These are phyloP conservation scores for Hofmannophila pseudospretella DNA, from an alignment of 2,888 invertebrate species.

Conservation along the genomic window DNA sequence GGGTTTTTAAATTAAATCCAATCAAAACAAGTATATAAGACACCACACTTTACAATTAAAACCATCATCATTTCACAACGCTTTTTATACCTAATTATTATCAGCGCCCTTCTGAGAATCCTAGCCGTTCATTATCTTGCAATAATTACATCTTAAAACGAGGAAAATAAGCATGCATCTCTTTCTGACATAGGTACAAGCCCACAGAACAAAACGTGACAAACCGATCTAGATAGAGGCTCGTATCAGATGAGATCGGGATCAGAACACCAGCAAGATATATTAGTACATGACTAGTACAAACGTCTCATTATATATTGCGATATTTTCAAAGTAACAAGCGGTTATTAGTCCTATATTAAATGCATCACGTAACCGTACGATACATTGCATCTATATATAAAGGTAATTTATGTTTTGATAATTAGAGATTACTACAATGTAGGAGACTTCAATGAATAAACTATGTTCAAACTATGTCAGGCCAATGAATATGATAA, in stretches of 20 bases:
- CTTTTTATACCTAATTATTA: conserved; percentile 40
- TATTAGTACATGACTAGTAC: conserved; percentile 59
- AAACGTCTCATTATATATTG: conserved; percentile 59
- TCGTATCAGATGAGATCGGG: conserved; percentile 56
- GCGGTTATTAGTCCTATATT: conserved; percentile 32
- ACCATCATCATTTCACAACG: conserved; percentile 28
- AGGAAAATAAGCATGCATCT: conserved; percentile 39
- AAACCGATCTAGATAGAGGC: conserved; percentile 55
- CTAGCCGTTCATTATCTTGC: conserved; percentile 45
- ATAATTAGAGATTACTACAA: conserved; percentile 23
- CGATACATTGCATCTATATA: too few species aligned
- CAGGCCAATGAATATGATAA: not conserved
- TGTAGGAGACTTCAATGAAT: conserved; percentile 9
- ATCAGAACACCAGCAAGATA: conserved; percentile 55
- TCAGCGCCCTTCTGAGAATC: conserved; percentile 44
- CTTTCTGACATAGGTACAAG: conserved; percentile 28
- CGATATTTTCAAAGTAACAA: conserved; percentile 37
- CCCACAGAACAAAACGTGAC: conserved; percentile 43
- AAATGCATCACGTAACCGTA: conserved; percentile 4
- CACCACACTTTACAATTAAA: conserved; percentile 13
- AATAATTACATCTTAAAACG: conserved; percentile 55
- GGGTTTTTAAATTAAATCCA: too few species aligned
- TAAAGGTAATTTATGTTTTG: conserved; percentile 12
- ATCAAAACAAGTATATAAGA: conserved; percentile 14
- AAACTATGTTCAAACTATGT: not conserved